Conservation (phyloP, 64 coral and sea anemone species). For the Exaiptasia diaphana region DNA sequence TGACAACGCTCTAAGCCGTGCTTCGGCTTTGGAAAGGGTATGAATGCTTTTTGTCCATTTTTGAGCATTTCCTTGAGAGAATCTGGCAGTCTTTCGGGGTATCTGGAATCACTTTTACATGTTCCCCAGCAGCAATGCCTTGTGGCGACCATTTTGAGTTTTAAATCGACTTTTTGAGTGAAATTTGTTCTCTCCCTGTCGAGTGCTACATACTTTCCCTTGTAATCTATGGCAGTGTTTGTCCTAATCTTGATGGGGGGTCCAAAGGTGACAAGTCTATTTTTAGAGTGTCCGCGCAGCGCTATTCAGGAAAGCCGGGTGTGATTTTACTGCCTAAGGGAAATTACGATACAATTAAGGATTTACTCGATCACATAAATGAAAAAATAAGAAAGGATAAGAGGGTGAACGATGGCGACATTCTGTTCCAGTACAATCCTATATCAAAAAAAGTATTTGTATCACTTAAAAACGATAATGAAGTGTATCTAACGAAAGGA, state of each 20-base stretch:
- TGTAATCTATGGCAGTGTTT: neutral
- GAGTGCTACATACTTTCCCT: too few species aligned
- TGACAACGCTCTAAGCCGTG: constrained; percentile 42
- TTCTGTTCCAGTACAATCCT: constrained; percentile 19
- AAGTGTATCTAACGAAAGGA: neutral
- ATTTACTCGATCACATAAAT: constrained; percentile 18
- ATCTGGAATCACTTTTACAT: constrained; percentile 66
- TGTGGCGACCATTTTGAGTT: constrained; percentile 45
- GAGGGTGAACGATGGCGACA: constrained; percentile 24
- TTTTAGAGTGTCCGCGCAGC: neutral
- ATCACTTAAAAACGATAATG: constrained; percentile 18
- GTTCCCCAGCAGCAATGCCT: constrained; percentile 68
- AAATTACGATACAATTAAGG: constrained; percentile 19
- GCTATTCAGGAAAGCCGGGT: neutral
- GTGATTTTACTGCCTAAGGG: neutral
- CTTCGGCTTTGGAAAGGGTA: constrained; percentile 62
- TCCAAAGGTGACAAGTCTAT: neutral
- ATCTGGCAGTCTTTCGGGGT: constrained; percentile 31
- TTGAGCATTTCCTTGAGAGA: constrained; percentile 39
- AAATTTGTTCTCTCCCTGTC: neutral
- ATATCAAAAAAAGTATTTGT: constrained; percentile 13
- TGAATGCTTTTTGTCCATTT: constrained; percentile 56
- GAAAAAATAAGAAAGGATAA: constrained; percentile 6
- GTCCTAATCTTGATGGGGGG: constrained; percentile 1
- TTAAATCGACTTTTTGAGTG: neutral